phyloP scores from a whole-genome alignment of 35 echinoderm and acorn worm species.

The Heliocidaris erythrogramma region DNA sequence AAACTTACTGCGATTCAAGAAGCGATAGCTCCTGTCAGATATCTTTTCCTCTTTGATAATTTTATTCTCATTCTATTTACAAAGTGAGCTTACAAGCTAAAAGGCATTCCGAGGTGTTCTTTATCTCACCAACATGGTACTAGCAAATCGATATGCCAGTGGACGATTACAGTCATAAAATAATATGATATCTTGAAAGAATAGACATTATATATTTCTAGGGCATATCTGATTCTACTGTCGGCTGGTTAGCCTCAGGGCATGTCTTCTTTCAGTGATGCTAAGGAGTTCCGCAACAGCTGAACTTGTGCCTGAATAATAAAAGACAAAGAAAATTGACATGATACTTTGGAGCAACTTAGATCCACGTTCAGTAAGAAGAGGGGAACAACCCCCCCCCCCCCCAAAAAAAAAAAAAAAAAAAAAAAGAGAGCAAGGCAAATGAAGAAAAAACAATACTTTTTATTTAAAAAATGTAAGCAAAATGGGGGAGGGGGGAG shows the following conservation, averaged over 20 bases:
- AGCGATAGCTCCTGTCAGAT: neutral
- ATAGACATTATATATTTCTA: neutral
- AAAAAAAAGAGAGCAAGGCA: too few relatives aligned
- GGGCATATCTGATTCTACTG: neutral
- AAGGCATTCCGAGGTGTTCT: constrained; percentile 11
- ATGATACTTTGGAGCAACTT: too few relatives aligned
- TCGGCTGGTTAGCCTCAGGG: constrained; percentile 49
- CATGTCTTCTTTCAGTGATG: constrained; percentile 78
- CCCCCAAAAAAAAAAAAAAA: too few relatives aligned
- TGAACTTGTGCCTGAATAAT: constrained; percentile 90
- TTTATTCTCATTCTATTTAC: constrained; percentile 22
- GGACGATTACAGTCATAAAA: neutral
- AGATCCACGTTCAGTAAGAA: neutral
- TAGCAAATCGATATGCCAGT: neutral
- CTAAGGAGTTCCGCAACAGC: constrained; percentile 77
- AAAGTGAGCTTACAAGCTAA: constrained; percentile 19
- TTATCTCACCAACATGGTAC: neutral
- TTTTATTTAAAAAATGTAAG: too few relatives aligned
- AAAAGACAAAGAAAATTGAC: neutral
- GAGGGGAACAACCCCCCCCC: too few relatives aligned
- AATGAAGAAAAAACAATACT: too few relatives aligned
- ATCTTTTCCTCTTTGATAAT: neutral
- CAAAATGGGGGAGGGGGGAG: too few relatives aligned
- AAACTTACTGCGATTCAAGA: neutral
- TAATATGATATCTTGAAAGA: neutral